phyloP scores from a whole-genome alignment of 2,888 invertebrate species.

The Apoderus coryli region DNA sequence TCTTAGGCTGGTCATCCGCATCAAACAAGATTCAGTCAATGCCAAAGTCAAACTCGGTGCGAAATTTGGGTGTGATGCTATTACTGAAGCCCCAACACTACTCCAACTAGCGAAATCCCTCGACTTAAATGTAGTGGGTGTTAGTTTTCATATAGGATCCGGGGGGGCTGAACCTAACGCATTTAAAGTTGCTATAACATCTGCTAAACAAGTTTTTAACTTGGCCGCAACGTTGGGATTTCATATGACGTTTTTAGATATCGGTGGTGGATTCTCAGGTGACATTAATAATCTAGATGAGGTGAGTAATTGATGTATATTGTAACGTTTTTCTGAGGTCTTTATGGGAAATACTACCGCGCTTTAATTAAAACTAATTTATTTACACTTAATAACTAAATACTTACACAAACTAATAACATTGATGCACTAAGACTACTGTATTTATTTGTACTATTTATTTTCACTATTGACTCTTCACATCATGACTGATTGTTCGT shows the following conservation, averaged over 20 bases:
- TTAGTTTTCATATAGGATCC: slow-evolving; percentile 13
- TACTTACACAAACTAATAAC: no score
- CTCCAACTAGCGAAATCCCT: slow-evolving; percentile 10
- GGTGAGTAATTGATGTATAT: no score
- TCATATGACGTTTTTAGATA: slow-evolving; percentile 13
- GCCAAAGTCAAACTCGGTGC: slow-evolving; percentile 9
- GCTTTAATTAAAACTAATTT: no score
- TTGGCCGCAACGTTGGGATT: slow-evolving; percentile 11
- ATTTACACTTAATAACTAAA: no score
- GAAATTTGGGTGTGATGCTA: slow-evolving; percentile 14
- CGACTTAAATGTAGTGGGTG: slow-evolving; percentile 12
- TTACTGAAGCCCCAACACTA: slow-evolving; percentile 11
- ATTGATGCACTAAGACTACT: no score
- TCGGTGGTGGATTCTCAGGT: slow-evolving; percentile 14
- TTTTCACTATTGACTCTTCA: no score
- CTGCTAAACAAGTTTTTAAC: slow-evolving; percentile 11
- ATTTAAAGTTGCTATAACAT: slow-evolving; percentile 9
- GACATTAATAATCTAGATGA: slow-evolving; percentile 34
- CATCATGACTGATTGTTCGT: no score
- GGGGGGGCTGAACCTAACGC: slow-evolving; percentile 8
- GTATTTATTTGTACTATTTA: no score
- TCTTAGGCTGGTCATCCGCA: slow-evolving; percentile 23
- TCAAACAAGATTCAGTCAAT: slow-evolving; percentile 10
- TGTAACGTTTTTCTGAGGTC: no score
- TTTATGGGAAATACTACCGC: no score